Base-by-base conservation (phyloP, 2,888 invertebrate species). In the Urechis unicinctus region DNA sequence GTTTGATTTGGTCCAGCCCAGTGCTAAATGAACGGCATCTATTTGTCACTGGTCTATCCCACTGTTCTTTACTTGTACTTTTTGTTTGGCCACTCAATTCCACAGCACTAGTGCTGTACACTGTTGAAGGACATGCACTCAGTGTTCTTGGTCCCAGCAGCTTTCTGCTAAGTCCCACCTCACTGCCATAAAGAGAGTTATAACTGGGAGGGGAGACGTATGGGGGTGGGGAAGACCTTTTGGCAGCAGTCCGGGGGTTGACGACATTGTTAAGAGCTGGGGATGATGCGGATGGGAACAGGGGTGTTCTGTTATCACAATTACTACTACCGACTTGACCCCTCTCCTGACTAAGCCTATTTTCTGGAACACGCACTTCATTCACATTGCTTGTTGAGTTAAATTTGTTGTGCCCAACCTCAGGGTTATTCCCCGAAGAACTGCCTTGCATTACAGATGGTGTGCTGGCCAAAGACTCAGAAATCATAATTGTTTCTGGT, bases 151-250 rank as follows among this genome's bases (percentile, higher is more conserved):
- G n/a, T n/a, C n/a, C n/a, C n/a, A n/a, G n/a, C n/a, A n/a, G n/a
- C n/a, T n/a, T n/a, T n/a, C n/a, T n/a, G n/a, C n/a, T n/a, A n/a
- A n/a, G n/a, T n/a, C n/a, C n/a, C n/a, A n/a, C n/a, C n/a, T n/a
- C n/a, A n/a, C n/a, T n/a, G n/a, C n/a, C n/a, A n/a, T n/a, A n/a
- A n/a, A 25, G 4, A 25, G 56, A 25, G 17, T 42, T 47, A 50
- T 61, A 61, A 49, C 56, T 59, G 2, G 61, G 61, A 6, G 61
- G 61, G 3, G 61, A 55, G 6, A 51, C 44, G 44, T 61, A 61
- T 5, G 58, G 58, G 13, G 61, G 60, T 22, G 61, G 61, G 17
- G 36, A 36, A 13, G 36, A 36, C 9, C 9, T 36, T 9, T 36
- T 17, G 36, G 36, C 17, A 36, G 9, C 36, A 9, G 9, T 9